phyloP scores from a whole-genome alignment of 2,888 invertebrate genomes.

The Lucinisca nassula region DNA sequence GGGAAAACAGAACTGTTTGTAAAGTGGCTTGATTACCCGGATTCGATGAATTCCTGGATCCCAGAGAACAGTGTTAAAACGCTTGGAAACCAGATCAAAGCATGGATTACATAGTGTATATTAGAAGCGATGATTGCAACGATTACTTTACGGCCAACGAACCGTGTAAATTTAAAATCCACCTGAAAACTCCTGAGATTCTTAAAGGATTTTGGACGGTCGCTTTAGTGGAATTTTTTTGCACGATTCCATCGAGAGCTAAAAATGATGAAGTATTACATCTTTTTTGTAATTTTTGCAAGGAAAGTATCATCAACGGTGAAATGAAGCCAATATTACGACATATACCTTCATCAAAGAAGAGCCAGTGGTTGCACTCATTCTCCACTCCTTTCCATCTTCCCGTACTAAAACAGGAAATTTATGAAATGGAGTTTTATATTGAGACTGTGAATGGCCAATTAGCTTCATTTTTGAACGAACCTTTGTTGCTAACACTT shows the following conservation, averaged over 20 bases:
- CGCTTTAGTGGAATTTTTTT: too few relatives aligned
- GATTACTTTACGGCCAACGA: neutral
- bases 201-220: neutral
- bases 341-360: too few relatives aligned
- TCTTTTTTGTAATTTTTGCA: too few relatives aligned
- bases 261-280: too few relatives aligned
- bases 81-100: neutral
- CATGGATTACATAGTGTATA: neutral
- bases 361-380: too few relatives aligned
- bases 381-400: too few relatives aligned
- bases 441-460: neutral
- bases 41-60: neutral
- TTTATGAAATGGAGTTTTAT: slow-evolving; percentile 17
- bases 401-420: slow-evolving; percentile 1
- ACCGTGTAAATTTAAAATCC: neutral
- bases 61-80: neutral
- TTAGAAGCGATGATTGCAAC: neutral
- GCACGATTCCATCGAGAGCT: too few relatives aligned
- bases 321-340: too few relatives aligned
- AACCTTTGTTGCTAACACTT: slow-evolving; percentile 8
- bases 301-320: too few relatives aligned
- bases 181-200: neutral
- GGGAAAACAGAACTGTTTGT: neutral
- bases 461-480: neutral
- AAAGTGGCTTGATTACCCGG: neutral